Evolutionary conservation across 2,797 vertebrate genomes (phyloP).

Genomic region (Melanogrammus aeglefinus): DNA sequence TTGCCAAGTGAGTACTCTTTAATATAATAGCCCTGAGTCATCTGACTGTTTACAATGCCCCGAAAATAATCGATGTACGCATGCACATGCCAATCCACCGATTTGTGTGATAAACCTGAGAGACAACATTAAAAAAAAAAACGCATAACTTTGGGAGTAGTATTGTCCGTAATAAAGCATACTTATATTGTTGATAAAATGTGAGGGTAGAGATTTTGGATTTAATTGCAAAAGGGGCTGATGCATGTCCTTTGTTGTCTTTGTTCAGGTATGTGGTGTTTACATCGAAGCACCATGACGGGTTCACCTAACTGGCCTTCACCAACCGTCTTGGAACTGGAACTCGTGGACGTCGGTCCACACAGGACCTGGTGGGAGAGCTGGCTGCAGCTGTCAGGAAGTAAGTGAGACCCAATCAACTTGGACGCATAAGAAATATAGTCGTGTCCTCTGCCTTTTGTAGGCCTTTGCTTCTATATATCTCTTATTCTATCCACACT

Average conservation of each 20-base stretch:
- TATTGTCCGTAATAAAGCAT: too few species aligned
- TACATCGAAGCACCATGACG: conserved; percentile 87
- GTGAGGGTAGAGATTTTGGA: too few species aligned
- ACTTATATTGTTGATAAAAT: too few species aligned
- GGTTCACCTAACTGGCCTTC: conserved; percentile 90
- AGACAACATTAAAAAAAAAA: too few species aligned
- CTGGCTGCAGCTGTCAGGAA: conserved; percentile 77
- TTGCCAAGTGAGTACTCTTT: conserved; percentile 73
- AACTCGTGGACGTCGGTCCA: conserved; percentile 81
- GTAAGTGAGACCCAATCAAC: conserved; percentile 54
- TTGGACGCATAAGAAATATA: neutral
- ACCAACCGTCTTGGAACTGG: conserved; percentile 83
- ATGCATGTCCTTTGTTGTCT: neutral
- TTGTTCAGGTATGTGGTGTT: conserved; percentile 83
- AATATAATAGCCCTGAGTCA: neutral
- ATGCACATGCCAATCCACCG: neutral
- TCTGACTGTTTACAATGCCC: too few species aligned
- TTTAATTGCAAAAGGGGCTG: too few species aligned
- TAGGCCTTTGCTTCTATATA: too few species aligned
- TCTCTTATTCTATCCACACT: neutral
- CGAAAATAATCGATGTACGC: too few species aligned
- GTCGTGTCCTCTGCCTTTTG: neutral
- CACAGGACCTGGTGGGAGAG: conserved; percentile 82
- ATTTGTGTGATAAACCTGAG: too few species aligned
- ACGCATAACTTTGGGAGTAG: too few species aligned